Percentiles rank a stretch among this genome's conserved stretches.
Evolutionary conservation across 2,888 invertebrate species (phyloP).

Genomic region (Brachypalpus laphriformis): DNA sequence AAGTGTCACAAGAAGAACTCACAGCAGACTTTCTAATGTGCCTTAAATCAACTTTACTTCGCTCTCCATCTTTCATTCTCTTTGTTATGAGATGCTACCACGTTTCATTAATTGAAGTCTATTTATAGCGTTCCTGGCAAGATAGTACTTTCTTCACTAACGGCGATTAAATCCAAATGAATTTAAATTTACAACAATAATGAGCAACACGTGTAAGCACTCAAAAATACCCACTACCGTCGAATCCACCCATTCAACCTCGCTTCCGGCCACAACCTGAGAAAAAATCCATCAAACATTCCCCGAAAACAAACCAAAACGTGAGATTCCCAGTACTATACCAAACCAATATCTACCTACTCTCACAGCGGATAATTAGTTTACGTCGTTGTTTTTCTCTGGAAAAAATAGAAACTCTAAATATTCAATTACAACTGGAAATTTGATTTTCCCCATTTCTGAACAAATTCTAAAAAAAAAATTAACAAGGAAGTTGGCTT

Average conservation of each 20-base stretch:
- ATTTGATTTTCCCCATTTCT: conserved; percentile 16
- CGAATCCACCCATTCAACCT: neutral
- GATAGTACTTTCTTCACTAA: neutral
- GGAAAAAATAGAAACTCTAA: neutral
- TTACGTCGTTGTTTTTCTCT: conserved; percentile 4
- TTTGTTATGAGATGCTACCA: neutral
- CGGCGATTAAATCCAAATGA: neutral
- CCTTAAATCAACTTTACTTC: neutral
- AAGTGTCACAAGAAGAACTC: too few relatives aligned
- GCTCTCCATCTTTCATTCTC: too few relatives aligned
- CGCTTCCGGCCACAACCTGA: neutral
- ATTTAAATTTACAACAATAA: conserved; percentile 2
- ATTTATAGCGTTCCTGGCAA: neutral
- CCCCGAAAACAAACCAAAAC: neutral
- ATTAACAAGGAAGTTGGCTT: neutral
- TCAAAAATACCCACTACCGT: neutral
- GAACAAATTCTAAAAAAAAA: neutral
- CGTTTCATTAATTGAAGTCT: neutral
- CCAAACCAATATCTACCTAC: neutral
- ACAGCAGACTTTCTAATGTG: too few relatives aligned
- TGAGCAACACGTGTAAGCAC: conserved; percentile 13
- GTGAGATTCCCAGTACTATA: neutral
- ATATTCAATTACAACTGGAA: conserved; percentile 39
- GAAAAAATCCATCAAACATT: neutral
- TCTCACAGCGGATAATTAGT: conserved; percentile 16